These are phyloP conservation scores for Agonopterix subpropinquella DNA, from an alignment of 2,888 invertebrate species.

Conservation along the genomic window DNA sequence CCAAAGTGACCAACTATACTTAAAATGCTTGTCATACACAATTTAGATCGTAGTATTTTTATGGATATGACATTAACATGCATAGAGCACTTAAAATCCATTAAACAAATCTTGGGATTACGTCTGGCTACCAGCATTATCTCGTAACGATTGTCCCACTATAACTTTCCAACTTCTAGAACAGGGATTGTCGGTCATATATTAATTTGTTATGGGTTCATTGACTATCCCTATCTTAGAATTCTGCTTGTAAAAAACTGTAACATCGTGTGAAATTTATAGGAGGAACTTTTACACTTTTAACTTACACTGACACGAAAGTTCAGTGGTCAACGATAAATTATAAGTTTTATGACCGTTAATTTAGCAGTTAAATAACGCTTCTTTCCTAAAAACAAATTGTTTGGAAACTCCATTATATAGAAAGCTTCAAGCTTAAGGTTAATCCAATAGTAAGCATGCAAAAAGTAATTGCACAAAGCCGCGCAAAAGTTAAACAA, in stretches of 20 bases:
- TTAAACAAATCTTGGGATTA: slow-evolving; percentile 57
- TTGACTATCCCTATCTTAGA: slow-evolving; percentile 35
- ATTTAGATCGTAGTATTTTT: slow-evolving; percentile 34
- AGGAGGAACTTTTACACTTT: too few relatives aligned
- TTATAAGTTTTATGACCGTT: too few relatives aligned
- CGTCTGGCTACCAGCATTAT: slow-evolving; percentile 43
- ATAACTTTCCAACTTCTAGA: slow-evolving; percentile 40
- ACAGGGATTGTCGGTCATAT: slow-evolving; percentile 27
- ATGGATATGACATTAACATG: slow-evolving; percentile 52
- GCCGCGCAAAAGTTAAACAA: neutral
- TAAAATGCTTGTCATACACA: slow-evolving; percentile 21
- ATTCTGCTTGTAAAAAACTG: slow-evolving; percentile 26
- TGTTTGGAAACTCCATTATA: too few relatives aligned
- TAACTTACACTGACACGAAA: neutral
- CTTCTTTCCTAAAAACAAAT: too few relatives aligned
- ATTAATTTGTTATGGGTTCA: slow-evolving; percentile 42
- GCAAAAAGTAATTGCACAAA: neutral
- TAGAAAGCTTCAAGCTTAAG: too few relatives aligned
- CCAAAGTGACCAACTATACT: neutral
- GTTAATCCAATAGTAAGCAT: too few relatives aligned
- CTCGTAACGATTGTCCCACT: slow-evolving; percentile 36
- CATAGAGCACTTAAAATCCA: slow-evolving; percentile 58
- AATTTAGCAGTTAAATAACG: too few relatives aligned
- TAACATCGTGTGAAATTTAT: slow-evolving; percentile 8
- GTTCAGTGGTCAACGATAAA: neutral